These are phyloP conservation scores for Thyatira batis DNA, from an alignment of 2,888 invertebrate species.

Conservation along the genomic window DNA sequence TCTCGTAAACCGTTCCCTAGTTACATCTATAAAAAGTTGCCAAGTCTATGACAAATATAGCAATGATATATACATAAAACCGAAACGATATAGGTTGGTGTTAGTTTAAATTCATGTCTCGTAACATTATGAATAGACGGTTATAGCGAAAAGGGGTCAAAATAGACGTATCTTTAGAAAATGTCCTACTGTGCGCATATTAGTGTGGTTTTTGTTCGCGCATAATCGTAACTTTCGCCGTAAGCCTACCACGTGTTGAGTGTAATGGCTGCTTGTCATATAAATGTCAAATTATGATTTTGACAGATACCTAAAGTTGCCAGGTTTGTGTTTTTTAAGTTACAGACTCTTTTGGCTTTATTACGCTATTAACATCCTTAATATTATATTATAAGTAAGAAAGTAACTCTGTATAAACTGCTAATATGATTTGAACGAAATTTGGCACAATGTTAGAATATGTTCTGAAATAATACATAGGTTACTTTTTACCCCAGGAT, in stretches of 20 bases:
- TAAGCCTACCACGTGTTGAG: conserved; percentile 1
- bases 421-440: too few relatives aligned
- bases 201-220: conserved; percentile 3
- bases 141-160: conserved; percentile 58
- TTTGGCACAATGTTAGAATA: too few relatives aligned
- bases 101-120: conserved; percentile 54
- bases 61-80: conserved; percentile 21
- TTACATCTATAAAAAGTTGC: neutral
- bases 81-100: conserved; percentile 38
- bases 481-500: too few relatives aligned
- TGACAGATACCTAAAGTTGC: neutral
- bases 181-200: conserved; percentile 17
- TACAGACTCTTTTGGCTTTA: too few relatives aligned
- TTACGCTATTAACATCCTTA: too few relatives aligned
- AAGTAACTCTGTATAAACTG: too few relatives aligned
- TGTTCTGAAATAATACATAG: too few relatives aligned
- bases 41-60: conserved; percentile 11
- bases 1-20: neutral
- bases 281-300: conserved; percentile 2
- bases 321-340: too few relatives aligned
- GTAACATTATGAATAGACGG: conserved; percentile 58
- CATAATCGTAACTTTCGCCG: conserved; percentile 4
- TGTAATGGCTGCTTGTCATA: neutral
- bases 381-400: too few relatives aligned
- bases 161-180: conserved; percentile 42